A percentile compares a stretch with the other conserved stretches of the same genome.
phyloP scores from a whole-genome alignment of 1,140 invertebrate genomes.

The Lepidurus packardi region DNA sequence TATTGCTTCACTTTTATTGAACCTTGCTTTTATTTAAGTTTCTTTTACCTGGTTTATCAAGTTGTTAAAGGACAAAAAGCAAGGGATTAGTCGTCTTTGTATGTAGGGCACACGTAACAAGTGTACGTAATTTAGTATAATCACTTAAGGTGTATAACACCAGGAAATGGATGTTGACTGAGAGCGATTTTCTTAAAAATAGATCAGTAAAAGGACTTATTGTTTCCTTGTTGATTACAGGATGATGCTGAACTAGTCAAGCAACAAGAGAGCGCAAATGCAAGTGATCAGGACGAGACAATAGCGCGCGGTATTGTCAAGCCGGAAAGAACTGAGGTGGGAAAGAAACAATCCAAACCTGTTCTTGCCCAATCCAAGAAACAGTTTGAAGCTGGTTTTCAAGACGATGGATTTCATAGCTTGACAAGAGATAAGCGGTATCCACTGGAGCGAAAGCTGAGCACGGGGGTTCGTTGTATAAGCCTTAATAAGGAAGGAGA shows the following conservation, averaged over 20 bases:
- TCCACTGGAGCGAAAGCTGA: not conserved
- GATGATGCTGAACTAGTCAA: not conserved
- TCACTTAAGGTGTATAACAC: no score
- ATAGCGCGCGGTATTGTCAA: not conserved
- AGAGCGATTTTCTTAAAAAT: no score
- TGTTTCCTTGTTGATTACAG: not conserved
- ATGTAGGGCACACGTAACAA: no score
- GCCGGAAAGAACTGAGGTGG: not conserved
- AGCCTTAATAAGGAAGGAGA: not conserved
- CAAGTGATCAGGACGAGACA: not conserved
- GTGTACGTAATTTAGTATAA: no score
- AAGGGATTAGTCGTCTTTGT: no score
- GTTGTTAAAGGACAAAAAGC: not conserved
- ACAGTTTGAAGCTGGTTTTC: not conserved
- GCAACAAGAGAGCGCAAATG: not conserved
- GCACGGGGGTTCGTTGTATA: not conserved
- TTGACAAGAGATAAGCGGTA: not conserved
- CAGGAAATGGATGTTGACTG: no score
- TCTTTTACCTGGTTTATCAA: not conserved
- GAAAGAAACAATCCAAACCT: not conserved
- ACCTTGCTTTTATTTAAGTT: not conserved
- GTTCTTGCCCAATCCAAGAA: not conserved
- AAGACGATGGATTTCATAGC: not conserved
- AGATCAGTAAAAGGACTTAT: not conserved
- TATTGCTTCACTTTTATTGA: not conserved